Percentiles rank a stretch among this genome's conserved stretches.
These are phyloP conservation scores for Ctenoplectra terminalis DNA, from an alignment of 1,140 invertebrate species.

Conservation along the genomic window DNA sequence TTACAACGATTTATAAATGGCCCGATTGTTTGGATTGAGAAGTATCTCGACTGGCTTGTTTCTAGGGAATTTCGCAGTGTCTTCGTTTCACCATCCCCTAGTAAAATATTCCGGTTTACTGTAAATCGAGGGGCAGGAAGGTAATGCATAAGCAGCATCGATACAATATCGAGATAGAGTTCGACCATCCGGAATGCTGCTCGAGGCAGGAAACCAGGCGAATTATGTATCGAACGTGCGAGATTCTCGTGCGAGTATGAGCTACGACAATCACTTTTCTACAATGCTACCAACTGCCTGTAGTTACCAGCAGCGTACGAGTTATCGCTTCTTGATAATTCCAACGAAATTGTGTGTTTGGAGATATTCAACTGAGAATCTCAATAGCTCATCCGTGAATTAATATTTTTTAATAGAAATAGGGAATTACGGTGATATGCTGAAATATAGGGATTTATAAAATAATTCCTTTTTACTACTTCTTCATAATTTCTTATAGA, in stretches of 20 bases:
- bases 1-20: neutral
- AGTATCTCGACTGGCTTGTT: neutral
- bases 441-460: too few relatives aligned
- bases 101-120: conserved; percentile 31
- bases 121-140: conserved; percentile 36
- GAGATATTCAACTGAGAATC: neutral
- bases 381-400: neutral
- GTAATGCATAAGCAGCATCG: conserved; percentile 42
- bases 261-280: conserved; percentile 44
- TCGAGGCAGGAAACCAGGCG: conserved; percentile 16
- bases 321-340: neutral
- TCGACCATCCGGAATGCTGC: conserved; percentile 36
- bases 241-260: conserved; percentile 27
- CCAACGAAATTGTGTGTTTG: too few relatives aligned
- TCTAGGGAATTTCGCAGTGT: neutral
- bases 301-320: neutral
- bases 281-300: neutral
- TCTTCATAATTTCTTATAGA: too few relatives aligned
- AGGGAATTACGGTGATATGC: too few relatives aligned
- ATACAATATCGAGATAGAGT: conserved; percentile 52
- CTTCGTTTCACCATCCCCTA: neutral
- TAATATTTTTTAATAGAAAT: too few relatives aligned
- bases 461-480: too few relatives aligned
- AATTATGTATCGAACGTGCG: conserved; percentile 46
- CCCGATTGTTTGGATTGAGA: neutral